Conservation (phyloP, 2,888 invertebrate genomes). For the Tenthredo notha region DNA sequence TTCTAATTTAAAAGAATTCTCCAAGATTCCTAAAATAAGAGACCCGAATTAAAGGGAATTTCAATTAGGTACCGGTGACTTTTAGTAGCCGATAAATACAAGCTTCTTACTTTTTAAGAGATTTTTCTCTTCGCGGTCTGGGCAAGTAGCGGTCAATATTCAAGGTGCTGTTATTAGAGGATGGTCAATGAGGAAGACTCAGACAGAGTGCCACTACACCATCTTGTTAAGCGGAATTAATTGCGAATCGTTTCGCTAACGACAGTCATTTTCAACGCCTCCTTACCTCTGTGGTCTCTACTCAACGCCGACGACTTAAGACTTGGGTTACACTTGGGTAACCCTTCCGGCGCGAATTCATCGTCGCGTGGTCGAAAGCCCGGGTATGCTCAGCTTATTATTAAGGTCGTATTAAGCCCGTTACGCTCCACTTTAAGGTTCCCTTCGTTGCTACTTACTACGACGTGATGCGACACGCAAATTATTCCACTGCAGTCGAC, state of each 20-base stretch:
- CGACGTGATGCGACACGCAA: constrained; percentile 44
- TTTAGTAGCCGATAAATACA: background rate
- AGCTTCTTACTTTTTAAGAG: constrained; percentile 16
- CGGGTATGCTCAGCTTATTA: constrained; percentile 42
- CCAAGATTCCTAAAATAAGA: background rate
- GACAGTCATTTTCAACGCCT: constrained; percentile 73
- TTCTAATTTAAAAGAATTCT: background rate
- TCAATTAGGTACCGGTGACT: background rate
- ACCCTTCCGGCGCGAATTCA: constrained; percentile 47
- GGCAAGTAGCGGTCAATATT: constrained; percentile 13
- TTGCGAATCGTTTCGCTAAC: constrained; percentile 71
- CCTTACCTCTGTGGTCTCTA: constrained; percentile 63
- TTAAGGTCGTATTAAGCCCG: constrained; percentile 53
- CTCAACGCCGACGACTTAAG: constrained; percentile 1
- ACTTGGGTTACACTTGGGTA: background rate
- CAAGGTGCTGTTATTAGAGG: background rate
- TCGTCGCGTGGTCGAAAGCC: constrained; percentile 38
- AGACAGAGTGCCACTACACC: background rate
- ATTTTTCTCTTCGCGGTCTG: background rate
- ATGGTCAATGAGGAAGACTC: constrained; percentile 16
- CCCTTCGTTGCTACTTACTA: constrained; percentile 20
- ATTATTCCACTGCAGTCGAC: constrained; percentile 11
- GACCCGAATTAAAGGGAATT: background rate
- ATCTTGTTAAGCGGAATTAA: constrained; percentile 72
- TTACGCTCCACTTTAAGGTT: constrained; percentile 50